phyloP scores from a whole-genome alignment of 2,113 vertebrate genomes.

The mouse (Mus musculus) region DNA sequence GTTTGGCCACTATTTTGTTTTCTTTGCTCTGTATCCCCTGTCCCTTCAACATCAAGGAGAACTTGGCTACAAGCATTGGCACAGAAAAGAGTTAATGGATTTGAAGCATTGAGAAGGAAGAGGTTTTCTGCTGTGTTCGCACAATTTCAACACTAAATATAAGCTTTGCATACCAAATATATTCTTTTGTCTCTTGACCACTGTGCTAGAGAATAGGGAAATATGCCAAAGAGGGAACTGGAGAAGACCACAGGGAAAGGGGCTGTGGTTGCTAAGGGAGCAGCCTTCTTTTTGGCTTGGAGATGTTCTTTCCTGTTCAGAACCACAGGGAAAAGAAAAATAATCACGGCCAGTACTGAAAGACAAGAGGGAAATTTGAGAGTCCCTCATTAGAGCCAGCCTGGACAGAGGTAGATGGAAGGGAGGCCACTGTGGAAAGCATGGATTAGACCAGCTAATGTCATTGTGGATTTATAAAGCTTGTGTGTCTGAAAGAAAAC shows the following conservation, averaged over 20 bases:
- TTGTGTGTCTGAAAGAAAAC: not conserved
- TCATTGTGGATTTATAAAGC: slow-evolving; percentile 1
- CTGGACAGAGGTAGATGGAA: not conserved
- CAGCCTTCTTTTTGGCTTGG: not conserved
- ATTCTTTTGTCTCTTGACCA: slow-evolving; percentile 54
- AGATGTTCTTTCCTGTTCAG: slow-evolving; percentile 42
- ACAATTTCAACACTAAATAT: slow-evolving; percentile 45
- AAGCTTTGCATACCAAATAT: slow-evolving; percentile 54
- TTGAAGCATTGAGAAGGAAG: slow-evolving; percentile 21
- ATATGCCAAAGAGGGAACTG: slow-evolving; percentile 23
- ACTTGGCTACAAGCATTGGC: not conserved
- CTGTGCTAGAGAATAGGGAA: slow-evolving; percentile 39
- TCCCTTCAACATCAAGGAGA: not conserved
- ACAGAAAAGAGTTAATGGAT: slow-evolving; percentile 35
- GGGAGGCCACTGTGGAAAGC: not conserved
- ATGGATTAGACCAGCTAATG: not conserved
- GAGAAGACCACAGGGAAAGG: slow-evolving; percentile 27
- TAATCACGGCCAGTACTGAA: not conserved
- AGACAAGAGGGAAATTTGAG: not conserved
- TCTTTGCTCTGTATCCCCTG: not conserved
- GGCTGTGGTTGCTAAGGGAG: not conserved
- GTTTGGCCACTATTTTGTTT: not conserved
- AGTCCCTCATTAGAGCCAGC: not conserved
- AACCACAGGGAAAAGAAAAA: slow-evolving; percentile 28
- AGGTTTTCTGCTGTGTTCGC: slow-evolving; percentile 39